These are phyloP conservation scores for Drepanosiphum platanoidis DNA, from an alignment of 2,888 invertebrate species.

Conservation along the genomic window DNA sequence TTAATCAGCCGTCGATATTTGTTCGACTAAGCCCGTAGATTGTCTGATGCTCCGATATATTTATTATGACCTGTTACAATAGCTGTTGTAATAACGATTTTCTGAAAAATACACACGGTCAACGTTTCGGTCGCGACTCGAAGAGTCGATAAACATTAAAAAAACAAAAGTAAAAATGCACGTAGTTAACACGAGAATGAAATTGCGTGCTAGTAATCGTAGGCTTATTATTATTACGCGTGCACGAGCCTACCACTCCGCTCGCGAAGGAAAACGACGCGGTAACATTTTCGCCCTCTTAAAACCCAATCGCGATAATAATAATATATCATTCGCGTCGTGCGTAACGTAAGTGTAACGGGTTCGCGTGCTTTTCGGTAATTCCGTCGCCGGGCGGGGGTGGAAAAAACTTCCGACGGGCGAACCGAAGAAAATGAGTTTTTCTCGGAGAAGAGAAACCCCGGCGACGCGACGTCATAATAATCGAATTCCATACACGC, in stretches of 20 bases:
- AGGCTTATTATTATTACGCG: background rate
- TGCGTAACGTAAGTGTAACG: too few relatives aligned
- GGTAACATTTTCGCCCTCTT: slow-evolving; percentile 50
- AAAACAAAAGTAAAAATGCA: slow-evolving; percentile 6
- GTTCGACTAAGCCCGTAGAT: background rate
- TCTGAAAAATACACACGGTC: background rate
- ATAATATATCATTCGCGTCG: background rate
- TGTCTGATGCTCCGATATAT: background rate
- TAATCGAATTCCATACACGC: slow-evolving; percentile 37
- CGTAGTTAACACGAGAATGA: too few relatives aligned
- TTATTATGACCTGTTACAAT: background rate
- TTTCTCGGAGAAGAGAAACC: slow-evolving; percentile 2
- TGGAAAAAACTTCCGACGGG: slow-evolving; percentile 7
- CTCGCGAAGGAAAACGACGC: slow-evolving; percentile 38
- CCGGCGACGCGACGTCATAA: background rate
- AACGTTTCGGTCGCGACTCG: background rate
- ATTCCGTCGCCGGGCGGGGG: background rate
- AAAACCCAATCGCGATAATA: slow-evolving; percentile 38
- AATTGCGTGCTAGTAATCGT: slow-evolving; percentile 38
- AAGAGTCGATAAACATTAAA: background rate
- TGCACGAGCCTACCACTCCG: background rate
- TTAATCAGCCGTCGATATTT: background rate
- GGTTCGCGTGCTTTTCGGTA: slow-evolving; percentile 45
- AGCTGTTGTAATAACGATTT: background rate
- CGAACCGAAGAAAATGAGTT: slow-evolving; percentile 40